Conservation (phyloP, 2,888 invertebrate species). For the Poecilus cupreus region DNA sequence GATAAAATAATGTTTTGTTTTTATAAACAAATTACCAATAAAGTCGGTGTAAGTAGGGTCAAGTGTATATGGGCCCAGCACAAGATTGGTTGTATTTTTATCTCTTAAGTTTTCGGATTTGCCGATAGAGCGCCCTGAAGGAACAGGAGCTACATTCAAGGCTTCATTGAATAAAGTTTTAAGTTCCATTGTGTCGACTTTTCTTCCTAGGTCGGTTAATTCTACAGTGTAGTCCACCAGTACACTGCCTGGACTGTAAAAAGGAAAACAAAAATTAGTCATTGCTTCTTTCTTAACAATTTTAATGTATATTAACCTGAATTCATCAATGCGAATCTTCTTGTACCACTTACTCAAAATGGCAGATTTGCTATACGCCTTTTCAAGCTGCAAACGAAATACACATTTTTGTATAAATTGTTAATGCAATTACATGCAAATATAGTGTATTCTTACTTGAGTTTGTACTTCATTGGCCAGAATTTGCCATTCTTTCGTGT, state of each 20-base stretch:
- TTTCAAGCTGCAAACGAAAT: constrained; percentile 82
- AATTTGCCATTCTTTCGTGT: constrained; percentile 90
- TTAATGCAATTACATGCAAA: too few species aligned
- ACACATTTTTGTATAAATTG: constrained; percentile 58
- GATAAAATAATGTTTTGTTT: not conserved
- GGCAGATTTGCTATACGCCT: constrained; percentile 85
- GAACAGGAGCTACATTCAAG: constrained; percentile 71
- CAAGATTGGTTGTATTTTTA: constrained; percentile 77
- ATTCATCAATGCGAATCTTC: constrained; percentile 89
- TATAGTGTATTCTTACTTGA: constrained; percentile 76
- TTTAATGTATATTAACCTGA: constrained; percentile 74
- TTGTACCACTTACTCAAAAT: constrained; percentile 88
- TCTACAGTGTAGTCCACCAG: constrained; percentile 92
- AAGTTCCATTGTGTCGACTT: constrained; percentile 82
- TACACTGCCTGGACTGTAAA: constrained; percentile 86
- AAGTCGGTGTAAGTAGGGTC: constrained; percentile 93
- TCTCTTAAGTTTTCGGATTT: constrained; percentile 68
- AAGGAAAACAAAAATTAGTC: constrained; percentile 8
- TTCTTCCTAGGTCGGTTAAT: constrained; percentile 82
- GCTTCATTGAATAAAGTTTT: constrained; percentile 81
- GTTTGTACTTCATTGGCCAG: constrained; percentile 87
- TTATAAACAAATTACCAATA: constrained; percentile 78
- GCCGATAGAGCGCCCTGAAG: constrained; percentile 68
- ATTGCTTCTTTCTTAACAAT: not conserved
- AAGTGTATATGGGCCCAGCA: constrained; percentile 87